Conservation (phyloP, 1,140 invertebrate species). For the Idris sp. region DNA sequence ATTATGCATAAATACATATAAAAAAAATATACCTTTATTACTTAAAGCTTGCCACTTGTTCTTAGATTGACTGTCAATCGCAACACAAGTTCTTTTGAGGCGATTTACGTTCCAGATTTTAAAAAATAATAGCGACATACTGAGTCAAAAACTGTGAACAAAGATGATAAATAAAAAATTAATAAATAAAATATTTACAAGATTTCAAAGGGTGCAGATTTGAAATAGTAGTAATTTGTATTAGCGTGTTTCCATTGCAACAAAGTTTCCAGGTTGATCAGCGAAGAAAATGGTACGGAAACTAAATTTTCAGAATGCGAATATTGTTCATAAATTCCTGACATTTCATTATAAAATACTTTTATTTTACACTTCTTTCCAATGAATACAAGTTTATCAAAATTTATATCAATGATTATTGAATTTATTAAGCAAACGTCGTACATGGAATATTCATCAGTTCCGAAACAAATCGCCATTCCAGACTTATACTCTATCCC, state of each 20-base stretch:
- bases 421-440: conserved; percentile 9
- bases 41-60: neutral
- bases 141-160: neutral
- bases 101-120: conserved; percentile 18
- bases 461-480: conserved; percentile 6
- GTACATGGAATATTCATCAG: conserved; percentile 1
- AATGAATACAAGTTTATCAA: conserved; percentile 16
- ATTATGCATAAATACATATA: neutral
- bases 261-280: conserved; percentile 9
- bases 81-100: neutral
- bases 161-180: too few species aligned
- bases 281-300: neutral
- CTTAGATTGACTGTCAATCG: conserved; percentile 1
- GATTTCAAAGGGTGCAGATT: conserved; percentile 20
- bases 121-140: conserved; percentile 7
- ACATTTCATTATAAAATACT: conserved; percentile 5
- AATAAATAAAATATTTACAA: conserved; percentile 1
- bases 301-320: neutral
- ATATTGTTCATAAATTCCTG: conserved; percentile 15
- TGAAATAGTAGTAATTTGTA: conserved; percentile 6
- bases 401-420: conserved; percentile 4
- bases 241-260: conserved; percentile 19
- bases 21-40: conserved; percentile 10
- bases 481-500: conserved; percentile 4
- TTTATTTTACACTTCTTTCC: conserved; percentile 5